A percentile compares a stretch with the other conserved stretches of the same genome.
These are phyloP conservation scores for Halyomorpha halys DNA, from an alignment of 1,140 invertebrate genomes.

Conservation along the genomic window DNA sequence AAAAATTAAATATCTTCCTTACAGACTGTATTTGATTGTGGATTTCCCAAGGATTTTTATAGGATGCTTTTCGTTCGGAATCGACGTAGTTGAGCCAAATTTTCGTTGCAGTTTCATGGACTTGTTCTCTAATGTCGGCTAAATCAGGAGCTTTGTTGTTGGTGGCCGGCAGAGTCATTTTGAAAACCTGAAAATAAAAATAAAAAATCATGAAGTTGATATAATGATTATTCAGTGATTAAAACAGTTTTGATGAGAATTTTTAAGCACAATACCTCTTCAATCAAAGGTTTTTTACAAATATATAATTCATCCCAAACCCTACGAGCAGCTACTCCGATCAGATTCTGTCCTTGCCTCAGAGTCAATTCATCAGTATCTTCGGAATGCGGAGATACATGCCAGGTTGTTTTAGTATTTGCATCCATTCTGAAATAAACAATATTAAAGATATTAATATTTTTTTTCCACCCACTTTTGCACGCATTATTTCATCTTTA, in stretches of 20 bases:
- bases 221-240: no score
- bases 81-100: conserved; percentile 88
- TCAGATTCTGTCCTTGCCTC: conserved; percentile 71
- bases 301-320: conserved; percentile 97
- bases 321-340: conserved; percentile 77
- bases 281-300: conserved; percentile 89
- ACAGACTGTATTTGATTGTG: conserved; percentile 89
- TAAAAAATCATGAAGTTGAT: no score
- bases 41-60: conserved; percentile 76
- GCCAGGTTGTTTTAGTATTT: conserved; percentile 75
- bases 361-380: conserved; percentile 64
- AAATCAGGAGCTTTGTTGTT: conserved; percentile 74
- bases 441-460: no score
- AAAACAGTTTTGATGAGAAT: not conserved
- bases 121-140: conserved; percentile 61
- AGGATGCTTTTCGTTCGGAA: conserved; percentile 72
- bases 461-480: no score
- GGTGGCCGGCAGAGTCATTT: conserved; percentile 63
- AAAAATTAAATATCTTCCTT: conserved; percentile 31
- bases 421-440: conserved; percentile 47
- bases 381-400: conserved; percentile 68
- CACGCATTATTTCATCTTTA: no score
- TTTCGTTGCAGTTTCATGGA: conserved; percentile 73
- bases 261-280: conserved; percentile 44
- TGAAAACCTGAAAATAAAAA: conserved; percentile 53